These are phyloP conservation scores for Drosophila cognata DNA, from an alignment of 2,888 invertebrate species.

Conservation along the genomic window DNA sequence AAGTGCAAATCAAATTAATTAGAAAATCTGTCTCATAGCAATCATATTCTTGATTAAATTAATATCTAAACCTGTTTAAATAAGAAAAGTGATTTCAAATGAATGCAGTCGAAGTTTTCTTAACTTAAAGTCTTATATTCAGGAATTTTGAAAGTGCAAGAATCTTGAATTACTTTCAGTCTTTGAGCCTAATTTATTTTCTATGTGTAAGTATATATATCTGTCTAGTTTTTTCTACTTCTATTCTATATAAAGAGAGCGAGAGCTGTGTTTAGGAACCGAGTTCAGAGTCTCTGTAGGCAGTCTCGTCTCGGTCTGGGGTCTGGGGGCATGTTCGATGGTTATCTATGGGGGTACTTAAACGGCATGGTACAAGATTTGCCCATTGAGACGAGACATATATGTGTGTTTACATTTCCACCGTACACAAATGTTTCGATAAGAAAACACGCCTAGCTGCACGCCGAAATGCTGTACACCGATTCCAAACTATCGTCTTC, in stretches of 20 bases:
- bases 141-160: not conserved
- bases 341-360: constrained; percentile 62
- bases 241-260: constrained; percentile 1
- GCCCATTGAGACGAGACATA: constrained; percentile 74
- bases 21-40: not conserved
- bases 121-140: not conserved
- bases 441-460: constrained; percentile 56
- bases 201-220: constrained; percentile 43
- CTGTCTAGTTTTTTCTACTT: constrained; percentile 45
- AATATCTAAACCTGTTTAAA: not conserved
- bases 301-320: constrained; percentile 26
- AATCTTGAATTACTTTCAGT: not conserved
- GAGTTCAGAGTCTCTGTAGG: constrained; percentile 22
- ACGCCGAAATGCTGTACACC: constrained; percentile 23
- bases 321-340: constrained; percentile 53
- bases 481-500: constrained; percentile 8
- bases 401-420: constrained; percentile 52
- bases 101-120: not conserved
- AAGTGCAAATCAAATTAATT: not conserved
- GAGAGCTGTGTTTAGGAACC: constrained; percentile 17
- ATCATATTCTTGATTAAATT: not conserved
- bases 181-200: not conserved
- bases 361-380: constrained; percentile 68
- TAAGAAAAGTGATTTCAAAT: not conserved
- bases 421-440: constrained; percentile 62